Conservation (phyloP, 1,140 invertebrate genomes). For the Venturia canescens region DNA sequence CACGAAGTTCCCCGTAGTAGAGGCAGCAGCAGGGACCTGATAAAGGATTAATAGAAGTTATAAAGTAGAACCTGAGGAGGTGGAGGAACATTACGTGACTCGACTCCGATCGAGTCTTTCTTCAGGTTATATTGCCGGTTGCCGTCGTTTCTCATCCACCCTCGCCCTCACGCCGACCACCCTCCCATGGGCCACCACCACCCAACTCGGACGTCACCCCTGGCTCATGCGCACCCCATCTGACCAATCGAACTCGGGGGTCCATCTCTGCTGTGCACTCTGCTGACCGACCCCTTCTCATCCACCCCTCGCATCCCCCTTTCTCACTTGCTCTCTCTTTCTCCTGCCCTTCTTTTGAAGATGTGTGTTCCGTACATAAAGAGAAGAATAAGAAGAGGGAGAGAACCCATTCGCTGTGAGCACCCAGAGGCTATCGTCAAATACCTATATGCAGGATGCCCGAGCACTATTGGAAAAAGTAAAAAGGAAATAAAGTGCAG, state of each 20-base stretch:
- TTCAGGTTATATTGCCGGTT: conserved; percentile 74
- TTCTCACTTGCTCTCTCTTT: conserved; percentile 15
- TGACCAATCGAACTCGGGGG: conserved; percentile 73
- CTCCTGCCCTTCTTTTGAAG: conserved; percentile 55
- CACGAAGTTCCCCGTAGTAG: conserved; percentile 46
- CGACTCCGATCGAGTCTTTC: conserved; percentile 73
- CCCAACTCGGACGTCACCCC: conserved; percentile 34
- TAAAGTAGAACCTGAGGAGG: conserved; percentile 73
- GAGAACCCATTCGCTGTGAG: conserved; percentile 25
- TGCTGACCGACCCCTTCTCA: conserved; percentile 55
- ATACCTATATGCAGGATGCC: conserved; percentile 38
- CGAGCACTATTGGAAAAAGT: conserved; percentile 43
- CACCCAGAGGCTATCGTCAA: conserved; percentile 43
- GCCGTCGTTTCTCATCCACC: conserved; percentile 73
- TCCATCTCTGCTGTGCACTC: conserved; percentile 63
- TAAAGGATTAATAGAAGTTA: conserved; percentile 76
- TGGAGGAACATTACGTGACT: conserved; percentile 73
- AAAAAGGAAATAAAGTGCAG: conserved; percentile 42
- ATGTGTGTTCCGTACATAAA: conserved; percentile 41
- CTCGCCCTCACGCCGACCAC: conserved; percentile 46
- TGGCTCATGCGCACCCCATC: conserved; percentile 71
- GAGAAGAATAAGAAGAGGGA: conserved; percentile 44
- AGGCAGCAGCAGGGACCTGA: conserved; percentile 63
- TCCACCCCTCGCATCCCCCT: conserved; percentile 24
- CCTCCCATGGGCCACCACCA: conserved; percentile 41